phyloP scores from a whole-genome alignment of 2,888 invertebrate species.

The Cephonodes hylas region DNA sequence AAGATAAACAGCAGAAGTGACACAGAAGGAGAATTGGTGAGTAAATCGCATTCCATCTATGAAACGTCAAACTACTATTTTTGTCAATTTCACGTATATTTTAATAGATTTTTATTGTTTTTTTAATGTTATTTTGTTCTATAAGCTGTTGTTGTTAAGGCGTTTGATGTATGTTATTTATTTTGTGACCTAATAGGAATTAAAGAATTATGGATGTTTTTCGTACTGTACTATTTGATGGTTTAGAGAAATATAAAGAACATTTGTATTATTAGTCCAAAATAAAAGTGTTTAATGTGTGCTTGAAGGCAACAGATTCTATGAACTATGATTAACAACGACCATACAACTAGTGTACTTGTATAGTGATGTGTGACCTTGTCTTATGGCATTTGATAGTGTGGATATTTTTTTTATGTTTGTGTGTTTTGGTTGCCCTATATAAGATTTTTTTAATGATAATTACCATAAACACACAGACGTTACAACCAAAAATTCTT shows the following conservation, averaged over 20 bases:
- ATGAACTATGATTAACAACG: neutral
- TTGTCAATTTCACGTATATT: constrained; percentile 12
- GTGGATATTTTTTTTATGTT: neutral
- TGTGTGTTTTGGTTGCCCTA: neutral
- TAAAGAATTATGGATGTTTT: neutral
- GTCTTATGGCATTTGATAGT: neutral
- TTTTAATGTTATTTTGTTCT: neutral
- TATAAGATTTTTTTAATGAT: neutral
- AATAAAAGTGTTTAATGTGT: neutral
- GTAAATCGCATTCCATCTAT: constrained; percentile 11
- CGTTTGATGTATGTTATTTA: neutral
- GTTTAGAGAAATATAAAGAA: neutral
- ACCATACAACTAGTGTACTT: neutral
- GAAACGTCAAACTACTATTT: constrained; percentile 15
- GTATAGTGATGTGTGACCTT: neutral
- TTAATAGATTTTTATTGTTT: constrained; percentile 10
- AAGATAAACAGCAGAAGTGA: constrained; percentile 11
- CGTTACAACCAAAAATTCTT: neutral
- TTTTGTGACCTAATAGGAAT: neutral
- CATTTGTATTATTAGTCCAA: neutral
- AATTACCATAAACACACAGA: neutral
- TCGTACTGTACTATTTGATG: neutral
- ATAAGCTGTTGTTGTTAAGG: neutral
- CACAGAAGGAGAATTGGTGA: constrained; percentile 3
- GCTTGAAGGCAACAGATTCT: neutral